A percentile compares a stretch with the other conserved stretches of the same genome.
Evolutionary conservation across 2,797 vertebrate genomes (phyloP).

Genomic region (Emys orbicularis): DNA sequence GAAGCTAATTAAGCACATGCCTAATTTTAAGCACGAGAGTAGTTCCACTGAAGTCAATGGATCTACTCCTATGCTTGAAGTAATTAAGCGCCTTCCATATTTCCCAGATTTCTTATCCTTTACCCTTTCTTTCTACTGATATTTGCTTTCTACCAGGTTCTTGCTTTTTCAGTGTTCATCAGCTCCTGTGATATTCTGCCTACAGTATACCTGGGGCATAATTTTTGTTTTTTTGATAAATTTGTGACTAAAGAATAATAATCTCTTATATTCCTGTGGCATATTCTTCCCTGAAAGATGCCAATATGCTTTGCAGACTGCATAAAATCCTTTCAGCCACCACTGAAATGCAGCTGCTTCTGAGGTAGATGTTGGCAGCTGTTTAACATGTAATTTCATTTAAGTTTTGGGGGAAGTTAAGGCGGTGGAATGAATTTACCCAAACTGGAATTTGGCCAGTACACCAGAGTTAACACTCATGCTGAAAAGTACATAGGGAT

Average conservation of each 20-base stretch:
- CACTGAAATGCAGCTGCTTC: neutral
- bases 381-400: neutral
- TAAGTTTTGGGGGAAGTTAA: neutral
- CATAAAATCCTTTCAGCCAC: neutral
- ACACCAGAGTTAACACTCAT: accelerated
- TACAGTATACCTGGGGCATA: neutral
- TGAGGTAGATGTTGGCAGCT: neutral
- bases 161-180: neutral
- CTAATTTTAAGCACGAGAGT: neutral
- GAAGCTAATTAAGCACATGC: neutral
- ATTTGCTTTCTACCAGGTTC: neutral
- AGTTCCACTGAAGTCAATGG: neutral
- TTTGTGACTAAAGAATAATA: neutral
- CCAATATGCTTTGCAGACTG: neutral
- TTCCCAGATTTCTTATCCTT: neutral
- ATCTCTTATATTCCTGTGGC: accelerated
- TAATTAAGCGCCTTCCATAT: neutral
- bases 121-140: neutral
- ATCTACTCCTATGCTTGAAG: too few relatives aligned
- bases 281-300: accelerated
- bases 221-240: neutral
- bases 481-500: neutral
- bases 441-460: neutral
- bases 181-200: neutral
- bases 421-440: neutral